Evolutionary conservation across 2,888 invertebrate genomes (phyloP), one percentile per base, ranked within the genome.

Genomic region (Mythimna lalbum): DNA sequence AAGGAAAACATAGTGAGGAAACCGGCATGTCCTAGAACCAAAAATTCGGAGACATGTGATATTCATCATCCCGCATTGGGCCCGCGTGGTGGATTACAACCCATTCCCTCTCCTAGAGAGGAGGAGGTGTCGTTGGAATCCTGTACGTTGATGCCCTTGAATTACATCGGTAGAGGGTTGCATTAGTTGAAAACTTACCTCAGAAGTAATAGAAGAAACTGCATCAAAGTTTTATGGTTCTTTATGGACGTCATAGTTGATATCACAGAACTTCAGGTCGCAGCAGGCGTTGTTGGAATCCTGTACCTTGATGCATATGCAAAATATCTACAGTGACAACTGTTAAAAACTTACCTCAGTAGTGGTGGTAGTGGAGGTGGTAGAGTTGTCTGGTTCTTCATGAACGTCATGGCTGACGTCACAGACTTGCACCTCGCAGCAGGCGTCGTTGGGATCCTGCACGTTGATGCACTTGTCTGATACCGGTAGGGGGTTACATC

Each of bases 281-380:
- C 99, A 99, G 89, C 99, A 99, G 1, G 97, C 94, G 90, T 99
- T 98, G 63, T 97, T 97, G 0, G 98, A 98, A 91, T 98, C 98
- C 79, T 97, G 97, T 0, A 98, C 97, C 85, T 97, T 97, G 56
- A 98, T 97, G 89, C 98, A n/a, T n/a, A n/a, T n/a, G n/a, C n/a
- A n/a, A n/a, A n/a, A n/a, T n/a, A n/a, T n/a, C n/a, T n/a, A n/a
- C n/a, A n/a, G n/a, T n/a, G n/a, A n/a, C n/a, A n/a, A n/a, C n/a
- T n/a, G n/a, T n/a, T n/a, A n/a, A n/a, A 43, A 17, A 55, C 31
- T 1, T 78, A 89, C 88, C 80, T 86, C 83, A 61, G 81, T 87
- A 6, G 87, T 86, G 4, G 89, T 87, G 12, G 89, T 86, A 5
- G 89, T 87, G 6, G 90, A 82, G 1, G 85, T 86, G 2, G 93